These are phyloP conservation scores for Sternarchorhynchus goeldii DNA, from an alignment of 2,797 vertebrate genomes.

Conservation along the genomic window DNA sequence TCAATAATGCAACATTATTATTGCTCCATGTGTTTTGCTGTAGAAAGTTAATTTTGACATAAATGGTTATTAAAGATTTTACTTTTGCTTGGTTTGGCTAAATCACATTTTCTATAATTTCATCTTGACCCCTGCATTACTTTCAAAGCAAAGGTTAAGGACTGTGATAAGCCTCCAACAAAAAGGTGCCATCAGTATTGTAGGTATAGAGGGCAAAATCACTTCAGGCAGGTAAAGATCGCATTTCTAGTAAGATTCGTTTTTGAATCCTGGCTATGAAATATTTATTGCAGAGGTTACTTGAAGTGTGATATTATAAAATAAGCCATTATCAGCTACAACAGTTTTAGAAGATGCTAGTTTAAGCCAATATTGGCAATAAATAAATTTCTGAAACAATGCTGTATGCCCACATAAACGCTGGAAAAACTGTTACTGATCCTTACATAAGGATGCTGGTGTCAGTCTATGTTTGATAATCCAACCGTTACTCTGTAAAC, in stretches of 20 bases:
- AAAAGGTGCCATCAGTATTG: slow-evolving; percentile 8
- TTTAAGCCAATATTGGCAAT: background rate
- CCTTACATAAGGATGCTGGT: slow-evolving; percentile 1
- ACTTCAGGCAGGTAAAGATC: background rate
- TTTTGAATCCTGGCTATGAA: slow-evolving; percentile 8
- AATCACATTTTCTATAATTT: slow-evolving; percentile 47
- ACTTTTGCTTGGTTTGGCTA: slow-evolving; percentile 42
- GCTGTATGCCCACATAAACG: background rate
- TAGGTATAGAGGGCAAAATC: slow-evolving; percentile 8
- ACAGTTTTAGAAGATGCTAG: background rate
- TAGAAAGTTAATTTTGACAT: slow-evolving; percentile 35
- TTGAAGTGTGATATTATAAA: slow-evolving; percentile 14
- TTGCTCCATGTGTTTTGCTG: slow-evolving; percentile 34
- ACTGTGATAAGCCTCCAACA: slow-evolving; percentile 22
- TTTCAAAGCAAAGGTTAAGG: slow-evolving; percentile 33
- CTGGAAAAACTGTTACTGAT: background rate
- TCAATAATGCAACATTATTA: slow-evolving; percentile 55
- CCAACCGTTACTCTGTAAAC: background rate
- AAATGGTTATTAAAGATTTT: slow-evolving; percentile 48
- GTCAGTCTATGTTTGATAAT: slow-evolving; percentile 10
- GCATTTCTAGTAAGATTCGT: background rate
- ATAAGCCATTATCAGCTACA: background rate
- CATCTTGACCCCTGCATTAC: slow-evolving; percentile 46
- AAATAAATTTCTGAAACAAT: background rate
- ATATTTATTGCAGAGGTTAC: background rate